Evolutionary conservation across 2,888 invertebrate genomes (phyloP).

Genomic region (Gerris lacustris): DNA sequence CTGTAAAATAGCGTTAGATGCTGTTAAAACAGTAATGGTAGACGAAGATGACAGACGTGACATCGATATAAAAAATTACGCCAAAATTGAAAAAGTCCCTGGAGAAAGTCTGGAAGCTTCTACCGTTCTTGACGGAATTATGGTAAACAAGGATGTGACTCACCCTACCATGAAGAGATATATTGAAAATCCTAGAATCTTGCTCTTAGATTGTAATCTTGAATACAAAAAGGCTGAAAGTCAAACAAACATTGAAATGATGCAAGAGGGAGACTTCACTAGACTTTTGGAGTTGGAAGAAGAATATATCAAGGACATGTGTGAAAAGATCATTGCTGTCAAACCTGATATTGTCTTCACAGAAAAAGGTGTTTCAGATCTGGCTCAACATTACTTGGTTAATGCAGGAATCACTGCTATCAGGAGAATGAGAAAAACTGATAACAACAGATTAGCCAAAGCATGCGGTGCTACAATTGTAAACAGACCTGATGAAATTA

Average conservation of each 20-base stretch:
- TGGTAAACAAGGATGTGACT: constrained; percentile 97
- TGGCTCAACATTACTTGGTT: constrained; percentile 78
- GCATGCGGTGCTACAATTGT: constrained; percentile 94
- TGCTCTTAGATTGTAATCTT: constrained; percentile 85
- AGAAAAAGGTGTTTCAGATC: constrained; percentile 92
- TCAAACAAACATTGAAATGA: constrained; percentile 88
- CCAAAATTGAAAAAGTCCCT: constrained; percentile 72
- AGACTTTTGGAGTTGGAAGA: constrained; percentile 90
- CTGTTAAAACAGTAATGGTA: constrained; percentile 79
- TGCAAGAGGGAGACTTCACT: constrained; percentile 89
- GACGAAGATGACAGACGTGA: constrained; percentile 83
- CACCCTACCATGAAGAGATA: constrained; percentile 92
- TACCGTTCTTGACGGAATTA: constrained; percentile 80
- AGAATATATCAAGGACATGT: constrained; percentile 75
- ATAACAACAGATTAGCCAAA: constrained; percentile 91
- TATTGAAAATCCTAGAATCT: constrained; percentile 89
- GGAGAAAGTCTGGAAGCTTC: constrained; percentile 94
- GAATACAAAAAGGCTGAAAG: constrained; percentile 99
- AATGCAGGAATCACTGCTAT: constrained; percentile 61
- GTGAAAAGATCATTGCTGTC: constrained; percentile 83
- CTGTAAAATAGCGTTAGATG: constrained; percentile 88
- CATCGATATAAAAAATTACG: constrained; percentile 94
- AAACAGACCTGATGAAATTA: constrained; percentile 89
- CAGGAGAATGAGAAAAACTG: constrained; percentile 56
- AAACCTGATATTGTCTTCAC: constrained; percentile 96